Base-by-base conservation (phyloP, 2,113 vertebrate genomes). In the Todiramphus saurophagus region DNA sequence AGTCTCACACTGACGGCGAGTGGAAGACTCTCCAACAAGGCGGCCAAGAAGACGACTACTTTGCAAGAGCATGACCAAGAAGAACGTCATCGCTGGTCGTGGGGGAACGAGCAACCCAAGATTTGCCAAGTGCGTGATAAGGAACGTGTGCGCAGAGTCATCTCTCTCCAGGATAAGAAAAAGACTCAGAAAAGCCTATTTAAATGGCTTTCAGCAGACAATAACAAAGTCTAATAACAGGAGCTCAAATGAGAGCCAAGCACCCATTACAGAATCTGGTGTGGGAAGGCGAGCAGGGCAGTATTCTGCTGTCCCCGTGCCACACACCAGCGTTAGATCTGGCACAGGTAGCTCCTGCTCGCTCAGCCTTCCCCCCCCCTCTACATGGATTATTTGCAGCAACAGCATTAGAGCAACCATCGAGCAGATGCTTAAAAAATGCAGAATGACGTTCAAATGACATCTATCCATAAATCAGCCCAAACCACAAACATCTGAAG, bases 401-500 rank as follows among this genome's bases (percentile, higher is more conserved):
- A 91, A 62, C 67, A 96, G 86, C 83, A 80, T 87, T 93, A 93
- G 74, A 95, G 74, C 81, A 94, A 81, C 95, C 83, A 94, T 94
- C 94, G 93, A 96, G 81, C 94, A 96, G 96, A 96, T 95, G 96
- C 96, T 96, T 96, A 76, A 96, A 94, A 95, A 95, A 96, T 76
- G 94, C 93, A 94, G 70, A 87, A 94, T 96, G 95, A 96, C 96
- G 77, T 96, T 96, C 87, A 96, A 96, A 78, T 87, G 95, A 97
- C 96, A 97, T 96, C 96, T 95, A 97, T 97, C 96, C 91, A 96
- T 97, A 97, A 96, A 96, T 94, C 94, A 97, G 94, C 91, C 93
- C 95, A 96, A 97, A 95, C 96, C 96, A 96, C 96, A 96, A 96
- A 96, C 95, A 97, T 96, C 96, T 96, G 96, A 97, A 92, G 95